Base-by-base conservation (phyloP, 2,888 invertebrate genomes). In the Tipula confusa region DNA sequence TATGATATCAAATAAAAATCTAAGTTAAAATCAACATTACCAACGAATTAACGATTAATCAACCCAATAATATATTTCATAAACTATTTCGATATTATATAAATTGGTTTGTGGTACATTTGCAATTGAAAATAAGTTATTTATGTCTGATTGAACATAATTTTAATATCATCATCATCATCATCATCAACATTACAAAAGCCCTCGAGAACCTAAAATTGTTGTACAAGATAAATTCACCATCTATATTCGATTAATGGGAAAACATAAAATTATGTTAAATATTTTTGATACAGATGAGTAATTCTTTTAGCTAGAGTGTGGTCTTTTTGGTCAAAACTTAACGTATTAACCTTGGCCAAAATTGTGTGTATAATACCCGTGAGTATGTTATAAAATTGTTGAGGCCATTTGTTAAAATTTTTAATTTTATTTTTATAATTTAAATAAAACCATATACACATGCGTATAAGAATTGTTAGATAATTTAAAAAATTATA, bases 131-230 rank as follows among this genome's bases (percentile, higher is more conserved):
- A 3, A 31, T 31, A 48, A 48, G 48, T 48, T 48, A 48, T 48
- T 64, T 64, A 64, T 64, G 64, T 64, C 24, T 64, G 64, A 64
- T 64, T 64, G 64, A 64, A 64, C 64, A 64, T 64, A 9, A 64
- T 64, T 13, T 18, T 64, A 24, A 11, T 64, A 18, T 64, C 64
- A 64, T 64, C 64, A 43, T 43, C 43, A 43, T 43, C 15, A 43
- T 43, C 15, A 15, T 43, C 43, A 7, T 64, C 64, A 18, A 24
- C 64, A 9, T n/a, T 9, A 64, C 9, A 18, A 64, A 64, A 64
- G 24, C 24, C 64, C 64, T 64, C 6, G 24, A 24, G 64, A 9
- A 11, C 3, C 64, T 24, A 64, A 64, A 64, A 64, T 64, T 64
- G 11, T 64, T 64, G 24, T 64, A 24, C 64, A 24, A 43, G 64